These are phyloP conservation scores for Asteroscopus sphinx DNA, from an alignment of 2,888 invertebrate genomes.

Conservation along the genomic window DNA sequence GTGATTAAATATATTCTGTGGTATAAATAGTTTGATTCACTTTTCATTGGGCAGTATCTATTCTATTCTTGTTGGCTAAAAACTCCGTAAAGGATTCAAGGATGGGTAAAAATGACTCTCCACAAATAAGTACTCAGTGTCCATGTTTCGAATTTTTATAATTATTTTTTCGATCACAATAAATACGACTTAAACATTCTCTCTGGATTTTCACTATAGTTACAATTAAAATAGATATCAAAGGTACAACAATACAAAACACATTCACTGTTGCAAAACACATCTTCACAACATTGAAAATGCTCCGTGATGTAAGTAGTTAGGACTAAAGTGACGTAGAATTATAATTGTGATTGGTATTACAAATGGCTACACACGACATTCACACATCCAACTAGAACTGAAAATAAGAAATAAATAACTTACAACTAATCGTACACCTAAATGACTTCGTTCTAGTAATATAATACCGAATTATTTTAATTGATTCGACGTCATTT, in stretches of 20 bases:
- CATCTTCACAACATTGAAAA: slow-evolving; percentile 84
- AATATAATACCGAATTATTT: slow-evolving; percentile 62
- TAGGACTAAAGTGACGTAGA: slow-evolving; percentile 62
- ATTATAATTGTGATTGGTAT: slow-evolving; percentile 61
- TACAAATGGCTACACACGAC: slow-evolving; percentile 58
- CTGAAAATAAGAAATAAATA: slow-evolving; percentile 80
- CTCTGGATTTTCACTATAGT: slow-evolving; percentile 51
- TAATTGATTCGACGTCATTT: slow-evolving; percentile 57
- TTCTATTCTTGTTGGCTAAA: background rate
- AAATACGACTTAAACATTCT: slow-evolving; percentile 59
- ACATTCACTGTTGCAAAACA: slow-evolving; percentile 84
- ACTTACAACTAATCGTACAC: slow-evolving; percentile 75
- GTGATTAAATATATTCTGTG: slow-evolving; percentile 30
- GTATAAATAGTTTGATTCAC: background rate
- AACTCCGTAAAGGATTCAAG: background rate
- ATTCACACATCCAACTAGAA: slow-evolving; percentile 59
- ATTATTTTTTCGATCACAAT: slow-evolving; percentile 59
- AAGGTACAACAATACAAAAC: slow-evolving; percentile 58
- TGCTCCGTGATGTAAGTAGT: slow-evolving; percentile 58
- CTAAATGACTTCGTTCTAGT: slow-evolving; percentile 82
- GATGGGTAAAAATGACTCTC: no score
- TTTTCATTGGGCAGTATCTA: no score
- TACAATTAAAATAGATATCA: slow-evolving; percentile 42
- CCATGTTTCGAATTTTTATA: slow-evolving; percentile 50
- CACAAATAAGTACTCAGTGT: slow-evolving; percentile 20